Evolutionary conservation across 2,888 invertebrate species (phyloP).

Genomic region (Lasiommata megera): DNA sequence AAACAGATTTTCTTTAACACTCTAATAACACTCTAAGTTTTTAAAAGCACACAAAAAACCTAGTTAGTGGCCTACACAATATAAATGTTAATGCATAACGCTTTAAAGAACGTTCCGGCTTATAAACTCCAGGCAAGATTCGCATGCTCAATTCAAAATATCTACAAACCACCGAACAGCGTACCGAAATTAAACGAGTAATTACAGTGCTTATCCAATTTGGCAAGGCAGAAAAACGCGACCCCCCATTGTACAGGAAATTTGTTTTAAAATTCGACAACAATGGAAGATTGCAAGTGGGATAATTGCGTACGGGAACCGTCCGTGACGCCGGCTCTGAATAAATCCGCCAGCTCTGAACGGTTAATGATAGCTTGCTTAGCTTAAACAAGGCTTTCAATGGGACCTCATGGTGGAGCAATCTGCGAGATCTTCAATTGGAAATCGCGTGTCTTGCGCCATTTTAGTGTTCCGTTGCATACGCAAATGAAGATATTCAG

Average conservation of each 20-base stretch:
- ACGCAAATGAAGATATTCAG: slow-evolving; percentile 45
- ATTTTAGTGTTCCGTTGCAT: slow-evolving; percentile 34
- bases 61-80: slow-evolving; percentile 32
- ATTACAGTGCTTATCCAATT: slow-evolving; percentile 81
- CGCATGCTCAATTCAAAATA: slow-evolving; percentile 54
- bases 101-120: slow-evolving; percentile 50
- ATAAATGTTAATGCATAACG: slow-evolving; percentile 38
- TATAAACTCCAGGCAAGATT: slow-evolving; percentile 58
- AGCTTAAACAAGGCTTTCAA: slow-evolving; percentile 59
- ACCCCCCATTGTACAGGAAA: slow-evolving; percentile 76
- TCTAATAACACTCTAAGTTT: background rate
- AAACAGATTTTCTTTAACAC: background rate
- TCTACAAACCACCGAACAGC: slow-evolving; percentile 54
- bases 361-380: slow-evolving; percentile 72
- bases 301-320: slow-evolving; percentile 73
- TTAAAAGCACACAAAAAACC: slow-evolving; percentile 24
- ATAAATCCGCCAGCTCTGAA: slow-evolving; percentile 71
- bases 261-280: slow-evolving; percentile 81
- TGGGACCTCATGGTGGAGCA: slow-evolving; percentile 56
- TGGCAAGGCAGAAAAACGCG: slow-evolving; percentile 76
- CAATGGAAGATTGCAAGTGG: slow-evolving; percentile 75
- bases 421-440: slow-evolving; percentile 64
- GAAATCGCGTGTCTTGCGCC: slow-evolving; percentile 57
- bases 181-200: slow-evolving; percentile 61
- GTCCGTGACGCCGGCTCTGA: slow-evolving; percentile 63